Percentiles rank a stretch among this genome's conserved stretches.
Evolutionary conservation across 1,140 invertebrate genomes (phyloP).

Genomic region (Trichonephila clavata): DNA sequence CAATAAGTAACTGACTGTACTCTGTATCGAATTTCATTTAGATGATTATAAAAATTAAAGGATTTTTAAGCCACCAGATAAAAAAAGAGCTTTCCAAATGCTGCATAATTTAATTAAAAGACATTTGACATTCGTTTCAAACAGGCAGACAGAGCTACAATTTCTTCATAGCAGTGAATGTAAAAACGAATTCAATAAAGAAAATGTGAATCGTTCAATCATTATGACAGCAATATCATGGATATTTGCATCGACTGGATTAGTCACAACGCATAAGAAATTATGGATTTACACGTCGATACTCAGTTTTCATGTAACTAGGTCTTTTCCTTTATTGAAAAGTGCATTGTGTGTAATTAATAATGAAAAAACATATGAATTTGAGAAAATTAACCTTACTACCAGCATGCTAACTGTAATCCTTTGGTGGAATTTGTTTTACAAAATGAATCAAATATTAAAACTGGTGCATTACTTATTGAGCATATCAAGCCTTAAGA

Average conservation of each 20-base stretch:
- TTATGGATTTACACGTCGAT: no score
- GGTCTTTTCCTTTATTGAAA: background rate
- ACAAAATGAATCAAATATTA: background rate
- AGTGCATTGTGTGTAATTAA: background rate
- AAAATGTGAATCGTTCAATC: background rate
- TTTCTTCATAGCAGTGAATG: background rate
- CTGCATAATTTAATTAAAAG: background rate
- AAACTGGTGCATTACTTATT: background rate
- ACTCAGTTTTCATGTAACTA: background rate
- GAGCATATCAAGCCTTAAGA: background rate
- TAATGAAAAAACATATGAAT: background rate
- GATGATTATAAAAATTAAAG: background rate
- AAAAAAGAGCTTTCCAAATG: background rate
- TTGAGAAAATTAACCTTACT: background rate
- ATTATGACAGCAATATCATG: no score
- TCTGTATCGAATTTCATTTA: no score
- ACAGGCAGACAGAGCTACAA: background rate
- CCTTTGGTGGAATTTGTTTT: background rate
- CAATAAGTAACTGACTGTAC: no score
- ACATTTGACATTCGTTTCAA: no score
- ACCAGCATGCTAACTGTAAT: background rate
- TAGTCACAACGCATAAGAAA: no score
- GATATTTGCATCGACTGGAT: no score
- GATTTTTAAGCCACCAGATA: background rate
- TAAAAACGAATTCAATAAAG: background rate